Base-by-base conservation (phyloP, 1,140 invertebrate species). In the Bombus difficillimus region DNA sequence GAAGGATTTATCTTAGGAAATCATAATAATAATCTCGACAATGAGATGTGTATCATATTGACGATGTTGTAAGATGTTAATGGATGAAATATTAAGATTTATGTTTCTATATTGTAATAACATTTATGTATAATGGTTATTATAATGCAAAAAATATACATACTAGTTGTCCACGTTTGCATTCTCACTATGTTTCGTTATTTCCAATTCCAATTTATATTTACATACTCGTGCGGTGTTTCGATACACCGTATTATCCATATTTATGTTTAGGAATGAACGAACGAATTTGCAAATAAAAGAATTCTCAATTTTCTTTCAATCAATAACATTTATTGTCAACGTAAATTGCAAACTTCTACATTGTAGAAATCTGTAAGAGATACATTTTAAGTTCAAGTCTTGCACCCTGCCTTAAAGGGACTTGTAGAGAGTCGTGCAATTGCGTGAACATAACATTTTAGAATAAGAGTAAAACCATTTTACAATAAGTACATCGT, bases 91-190 rank as follows among this genome's bases (percentile, higher is more conserved):
- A 91, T 90, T 91, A 92, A 91, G 84, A 81, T 92, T 93, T 93
- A 93, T 93, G 92, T 93, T 93, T 93, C 89, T 93, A 93, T 92
- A 93, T 93, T 93, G 92, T 93, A 93, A 93, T 93, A 93, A 92
- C 89, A 92, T 92, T 93, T 93, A 93, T 93, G 92, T 93, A 93
- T 91, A 91, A 91, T 83, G 87, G 87, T 92, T 93, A 93, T 91
- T 89, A 92, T 90, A 85, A 93, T 91, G 92, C 83, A 86, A 92
- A 88, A 89, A 90, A 92, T 92, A 93, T 92, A 93, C 85, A 92
- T 91, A 88, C 75, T 92, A 93, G 91, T 92, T 93, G 92, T 91
- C 88, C 86, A 90, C 41, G 68, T 83, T 87, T 57, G 68, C 37
- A 73, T 64, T 81, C 37, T 80, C 32, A 57, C 68, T 69, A 37